Base-by-base conservation (phyloP, 2,888 invertebrate genomes). In the Conistra vaccinii region DNA sequence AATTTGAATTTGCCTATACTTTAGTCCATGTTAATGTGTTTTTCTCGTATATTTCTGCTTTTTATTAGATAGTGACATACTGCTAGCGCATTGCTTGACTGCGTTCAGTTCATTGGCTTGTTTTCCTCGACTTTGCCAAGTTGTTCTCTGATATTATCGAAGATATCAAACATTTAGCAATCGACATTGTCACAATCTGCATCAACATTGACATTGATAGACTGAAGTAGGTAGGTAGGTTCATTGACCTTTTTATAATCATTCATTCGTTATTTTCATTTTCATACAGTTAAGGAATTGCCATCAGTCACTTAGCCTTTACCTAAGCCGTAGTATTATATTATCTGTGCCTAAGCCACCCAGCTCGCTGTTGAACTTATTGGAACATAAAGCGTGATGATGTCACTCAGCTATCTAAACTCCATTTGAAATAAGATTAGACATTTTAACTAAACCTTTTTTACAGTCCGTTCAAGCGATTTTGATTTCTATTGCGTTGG, bases 1-100 rank as follows among this genome's bases (percentile, higher is more conserved):
- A 76, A 77, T 77, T 73, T 79, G 58, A 72, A 80, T 75, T 80
- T 70, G 35, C 39, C 65, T 58, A 72, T 68, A 76, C 35, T 58
- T 42, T 58, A 51, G 35, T 39, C 23, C 17, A 3, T 53, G 42
- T n/a, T 61, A 51, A 32, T 61, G 7, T 60, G 45, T n/a, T 63
- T 73, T 80, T 80, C 23, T 73, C 10, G 32, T 39, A 42, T 58
- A n/a, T 63, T 48, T 62, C 20, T 42, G n/a, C 17, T 32, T 68
- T 76, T 51, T 76, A n/a, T 45, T 75, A 45, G 7, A 55, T 45
- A 73, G 29, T 65, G 55, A 66, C 2, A 48, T 29, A 57, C 20
- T 63, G 4, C 35, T 53, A 45, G 45, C 23, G 26, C 45, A 29
- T 23, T 65, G 29, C 23, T 14, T 45, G 20, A 6, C 20, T 57